Percentiles rank a stretch among this genome's conserved stretches.
Evolutionary conservation across 2,888 invertebrate genomes (phyloP).

Genomic region (Macaria liturata): DNA sequence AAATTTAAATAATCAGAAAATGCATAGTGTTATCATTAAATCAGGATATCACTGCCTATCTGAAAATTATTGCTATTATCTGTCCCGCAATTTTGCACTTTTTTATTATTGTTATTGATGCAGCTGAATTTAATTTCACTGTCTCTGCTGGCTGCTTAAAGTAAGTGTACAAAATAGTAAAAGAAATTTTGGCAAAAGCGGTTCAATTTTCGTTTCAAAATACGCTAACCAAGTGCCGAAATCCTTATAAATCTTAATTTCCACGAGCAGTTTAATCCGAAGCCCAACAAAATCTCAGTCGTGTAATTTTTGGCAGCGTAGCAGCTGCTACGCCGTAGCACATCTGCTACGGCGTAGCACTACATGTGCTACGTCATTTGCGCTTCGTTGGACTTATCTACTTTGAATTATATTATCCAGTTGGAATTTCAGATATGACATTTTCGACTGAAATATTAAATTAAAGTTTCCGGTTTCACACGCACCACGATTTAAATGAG

Average conservation of each 20-base stretch:
- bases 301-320: slow-evolving; percentile 34
- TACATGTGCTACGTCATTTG: slow-evolving; percentile 31
- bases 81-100: no score
- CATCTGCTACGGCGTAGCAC: slow-evolving; percentile 38
- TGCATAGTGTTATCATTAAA: no score
- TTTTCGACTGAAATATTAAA: neutral
- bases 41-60: no score
- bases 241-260: neutral
- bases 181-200: no score
- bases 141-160: no score
- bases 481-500: no score
- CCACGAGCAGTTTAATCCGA: slow-evolving; percentile 6
- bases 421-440: slow-evolving; percentile 3
- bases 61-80: no score
- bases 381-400: slow-evolving; percentile 23
- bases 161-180: no score
- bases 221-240: neutral
- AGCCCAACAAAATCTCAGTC: slow-evolving; percentile 24
- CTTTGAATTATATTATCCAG: slow-evolving; percentile 16
- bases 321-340: slow-evolving; percentile 38
- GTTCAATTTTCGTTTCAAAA: no score
- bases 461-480: neutral
- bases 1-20: no score
- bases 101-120: no score
- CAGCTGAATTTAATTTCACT: no score